Evolutionary conservation across 2,888 invertebrate species (phyloP).

Genomic region (Polydesmus complanatus): DNA sequence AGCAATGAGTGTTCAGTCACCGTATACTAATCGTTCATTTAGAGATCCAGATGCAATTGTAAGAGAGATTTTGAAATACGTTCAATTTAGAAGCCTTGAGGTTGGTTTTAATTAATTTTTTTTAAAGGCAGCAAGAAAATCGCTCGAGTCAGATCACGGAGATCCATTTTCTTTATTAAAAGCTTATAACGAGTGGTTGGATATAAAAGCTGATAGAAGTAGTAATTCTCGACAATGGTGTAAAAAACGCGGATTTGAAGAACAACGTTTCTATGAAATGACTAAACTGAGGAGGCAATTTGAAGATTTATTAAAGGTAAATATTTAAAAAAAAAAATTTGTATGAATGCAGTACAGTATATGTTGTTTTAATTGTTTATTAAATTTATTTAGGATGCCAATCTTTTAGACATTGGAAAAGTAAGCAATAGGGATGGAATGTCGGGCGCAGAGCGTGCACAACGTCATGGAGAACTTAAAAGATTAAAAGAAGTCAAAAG

Average conservation of each 20-base stretch:
- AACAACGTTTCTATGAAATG: slow-evolving; percentile 92
- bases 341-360: too few species aligned
- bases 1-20: slow-evolving; percentile 81
- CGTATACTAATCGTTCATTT: slow-evolving; percentile 78
- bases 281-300: slow-evolving; percentile 85
- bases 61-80: slow-evolving; percentile 22
- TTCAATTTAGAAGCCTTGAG: too few species aligned
- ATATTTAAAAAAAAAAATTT: too few species aligned
- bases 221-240: slow-evolving; percentile 63
- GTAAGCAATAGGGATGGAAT: slow-evolving; percentile 12
- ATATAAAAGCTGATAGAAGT: slow-evolving; percentile 48
- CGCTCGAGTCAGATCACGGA: slow-evolving; percentile 84
- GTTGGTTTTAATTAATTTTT: not conserved
- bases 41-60: slow-evolving; percentile 70
- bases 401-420: slow-evolving; percentile 24
- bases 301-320: slow-evolving; percentile 58
- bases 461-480: slow-evolving; percentile 77
- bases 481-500: slow-evolving; percentile 67
- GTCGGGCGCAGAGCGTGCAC: slow-evolving; percentile 50
- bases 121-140: slow-evolving; percentile 42
- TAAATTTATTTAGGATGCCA: slow-evolving; percentile 27
- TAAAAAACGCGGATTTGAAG: slow-evolving; percentile 75
- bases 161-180: slow-evolving; percentile 84
- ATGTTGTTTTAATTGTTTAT: too few species aligned
- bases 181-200: slow-evolving; percentile 76